phyloP scores from a whole-genome alignment of 2,888 invertebrate species.

The Chalcis sispes region DNA sequence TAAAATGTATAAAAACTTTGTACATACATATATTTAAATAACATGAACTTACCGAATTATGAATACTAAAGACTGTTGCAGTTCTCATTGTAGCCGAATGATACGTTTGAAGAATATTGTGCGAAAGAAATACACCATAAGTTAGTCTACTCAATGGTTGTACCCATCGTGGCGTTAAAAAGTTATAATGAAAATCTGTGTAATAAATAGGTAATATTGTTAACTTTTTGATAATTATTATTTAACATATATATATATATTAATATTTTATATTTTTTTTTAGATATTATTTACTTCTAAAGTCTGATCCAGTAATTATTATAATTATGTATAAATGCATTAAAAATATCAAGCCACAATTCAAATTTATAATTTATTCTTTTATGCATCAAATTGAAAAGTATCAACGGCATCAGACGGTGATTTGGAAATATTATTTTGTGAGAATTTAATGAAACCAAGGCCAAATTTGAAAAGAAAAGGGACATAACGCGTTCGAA shows the following conservation, averaged over 20 bases:
- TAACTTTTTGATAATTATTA: not conserved
- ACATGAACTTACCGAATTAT: conserved; percentile 60
- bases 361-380: no score
- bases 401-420: no score
- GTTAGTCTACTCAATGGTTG: conserved; percentile 67
- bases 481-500: no score
- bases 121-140: conserved; percentile 65
- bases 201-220: not conserved
- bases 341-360: no score
- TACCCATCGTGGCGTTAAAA: conserved; percentile 65
- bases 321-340: no score
- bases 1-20: not conserved
- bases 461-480: no score
- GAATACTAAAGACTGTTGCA: conserved; percentile 61
- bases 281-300: no score
- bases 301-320: no score
- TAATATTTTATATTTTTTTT: not conserved
- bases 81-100: conserved; percentile 62
- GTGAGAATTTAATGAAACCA: no score
- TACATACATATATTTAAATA: not conserved
- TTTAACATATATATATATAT: not conserved
- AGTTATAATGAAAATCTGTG: conserved; percentile 65
- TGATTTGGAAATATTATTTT: no score
- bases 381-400: no score
- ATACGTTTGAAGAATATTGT: conserved; percentile 65